phyloP scores from a whole-genome alignment of 2,888 invertebrate species.

The Drosophila affinis region DNA sequence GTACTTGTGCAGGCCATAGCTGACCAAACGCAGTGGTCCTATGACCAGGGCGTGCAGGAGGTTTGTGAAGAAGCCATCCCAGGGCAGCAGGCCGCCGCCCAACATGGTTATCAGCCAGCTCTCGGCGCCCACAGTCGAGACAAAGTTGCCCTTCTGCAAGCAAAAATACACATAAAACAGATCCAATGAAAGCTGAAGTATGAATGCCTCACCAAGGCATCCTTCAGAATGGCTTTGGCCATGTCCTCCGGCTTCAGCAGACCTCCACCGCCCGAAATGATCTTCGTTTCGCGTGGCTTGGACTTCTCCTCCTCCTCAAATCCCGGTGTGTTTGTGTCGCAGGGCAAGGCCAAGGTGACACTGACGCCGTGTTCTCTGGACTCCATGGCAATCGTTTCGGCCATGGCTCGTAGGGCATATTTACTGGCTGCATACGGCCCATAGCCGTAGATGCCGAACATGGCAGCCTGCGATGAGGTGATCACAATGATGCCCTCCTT shows the following conservation, averaged over 20 bases:
- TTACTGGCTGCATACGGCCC: slow-evolving; percentile 96
- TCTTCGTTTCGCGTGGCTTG: slow-evolving; percentile 94
- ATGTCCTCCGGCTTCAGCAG: slow-evolving; percentile 91
- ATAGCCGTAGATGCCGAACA: slow-evolving; percentile 94
- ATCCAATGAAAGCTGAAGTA: too few species aligned
- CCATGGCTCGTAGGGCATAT: slow-evolving; percentile 97
- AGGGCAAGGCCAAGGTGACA: slow-evolving; percentile 94
- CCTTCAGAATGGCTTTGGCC: slow-evolving; percentile 90
- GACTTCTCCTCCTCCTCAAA: slow-evolving; percentile 93
- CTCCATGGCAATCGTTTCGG: slow-evolving; percentile 98
- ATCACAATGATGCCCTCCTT: slow-evolving; percentile 93
- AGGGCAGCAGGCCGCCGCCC: slow-evolving; percentile 92
- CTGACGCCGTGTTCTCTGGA: slow-evolving; percentile 91
- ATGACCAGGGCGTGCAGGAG: slow-evolving; percentile 88
- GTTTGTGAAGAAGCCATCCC: slow-evolving; percentile 88
- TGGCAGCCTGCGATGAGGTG: slow-evolving; percentile 93
- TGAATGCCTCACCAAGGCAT: slow-evolving; percentile 88
- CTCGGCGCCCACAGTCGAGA: slow-evolving; percentile 93
- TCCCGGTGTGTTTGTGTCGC: slow-evolving; percentile 99
- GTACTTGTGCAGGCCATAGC: slow-evolving; percentile 81
- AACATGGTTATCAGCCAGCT: slow-evolving; percentile 90
- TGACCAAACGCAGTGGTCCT: slow-evolving; percentile 89
- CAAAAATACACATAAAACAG: slow-evolving; percentile 24
- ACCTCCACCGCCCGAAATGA: slow-evolving; percentile 92
- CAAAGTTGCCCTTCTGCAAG: slow-evolving; percentile 91